A percentile compares a stretch with the other conserved stretches of the same genome.
Evolutionary conservation across 2,888 invertebrate species (phyloP).

Genomic region (Tholera decimalis): DNA sequence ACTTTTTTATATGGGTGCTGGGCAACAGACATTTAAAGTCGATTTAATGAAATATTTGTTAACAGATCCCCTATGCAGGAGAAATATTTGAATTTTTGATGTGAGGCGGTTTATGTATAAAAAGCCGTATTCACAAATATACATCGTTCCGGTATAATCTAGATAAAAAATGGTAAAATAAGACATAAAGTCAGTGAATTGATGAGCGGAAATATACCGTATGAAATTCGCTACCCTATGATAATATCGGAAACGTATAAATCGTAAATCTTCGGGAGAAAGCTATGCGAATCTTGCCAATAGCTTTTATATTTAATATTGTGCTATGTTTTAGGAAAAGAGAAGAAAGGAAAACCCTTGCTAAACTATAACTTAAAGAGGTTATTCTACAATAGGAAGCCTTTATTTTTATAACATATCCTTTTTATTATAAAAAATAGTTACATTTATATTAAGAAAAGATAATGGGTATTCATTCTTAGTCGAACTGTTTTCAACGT

Average conservation of each 20-base stretch:
- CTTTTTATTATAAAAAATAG: not conserved
- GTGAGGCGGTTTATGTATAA: too few relatives aligned
- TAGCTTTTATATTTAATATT: constrained; percentile 27
- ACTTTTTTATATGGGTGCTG: too few relatives aligned
- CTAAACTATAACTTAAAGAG: constrained; percentile 3
- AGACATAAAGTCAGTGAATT: constrained; percentile 28
- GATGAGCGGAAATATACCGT: constrained; percentile 28
- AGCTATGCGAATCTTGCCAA: constrained; percentile 29
- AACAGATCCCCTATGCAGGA: too few relatives aligned
- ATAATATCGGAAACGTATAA: constrained; percentile 37
- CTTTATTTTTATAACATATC: not conserved
- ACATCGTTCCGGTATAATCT: constrained; percentile 11
- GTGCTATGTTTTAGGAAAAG: constrained; percentile 20
- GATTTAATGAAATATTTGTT: too few relatives aligned
- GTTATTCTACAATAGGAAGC: not conserved
- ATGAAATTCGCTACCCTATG: constrained; percentile 25
- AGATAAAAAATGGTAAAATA: constrained; percentile 28
- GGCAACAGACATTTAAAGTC: too few relatives aligned
- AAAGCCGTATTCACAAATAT: constrained; percentile 9
- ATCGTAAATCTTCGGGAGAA: constrained; percentile 29
- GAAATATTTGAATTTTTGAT: too few relatives aligned
- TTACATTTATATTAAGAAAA: not conserved
- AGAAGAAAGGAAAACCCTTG: not conserved
- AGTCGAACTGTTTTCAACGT: not conserved
- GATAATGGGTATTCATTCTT: not conserved